phyloP scores from a whole-genome alignment of 2,113 vertebrate species.

The Prietella phreatophila region DNA sequence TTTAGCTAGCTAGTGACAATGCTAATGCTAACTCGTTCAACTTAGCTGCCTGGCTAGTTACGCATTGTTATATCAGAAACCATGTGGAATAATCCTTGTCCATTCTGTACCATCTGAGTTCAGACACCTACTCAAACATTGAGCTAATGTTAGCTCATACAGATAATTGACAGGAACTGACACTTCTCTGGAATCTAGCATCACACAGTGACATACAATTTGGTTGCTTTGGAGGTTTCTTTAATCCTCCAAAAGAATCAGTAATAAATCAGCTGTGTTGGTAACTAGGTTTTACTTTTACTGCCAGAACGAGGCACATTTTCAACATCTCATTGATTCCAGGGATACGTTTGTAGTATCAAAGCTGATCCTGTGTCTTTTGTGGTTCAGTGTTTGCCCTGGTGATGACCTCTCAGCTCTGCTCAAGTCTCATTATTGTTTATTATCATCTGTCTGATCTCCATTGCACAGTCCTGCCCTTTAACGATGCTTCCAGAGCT shows the following conservation, averaged over 20 bases:
- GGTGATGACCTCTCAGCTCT: slow-evolving; percentile 38
- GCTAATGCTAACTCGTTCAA: background rate
- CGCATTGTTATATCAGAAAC: background rate
- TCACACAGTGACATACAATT: too few relatives aligned
- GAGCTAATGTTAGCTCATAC: background rate
- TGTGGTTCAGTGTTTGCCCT: background rate
- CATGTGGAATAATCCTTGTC: background rate
- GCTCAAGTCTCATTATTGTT: slow-evolving; percentile 44
- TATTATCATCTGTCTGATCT: slow-evolving; percentile 14
- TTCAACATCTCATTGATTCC: background rate
- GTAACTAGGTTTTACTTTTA: background rate
- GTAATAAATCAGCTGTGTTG: background rate
- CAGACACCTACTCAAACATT: background rate
- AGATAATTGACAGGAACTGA: background rate
- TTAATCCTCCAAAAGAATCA: too few relatives aligned
- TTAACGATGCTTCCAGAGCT: slow-evolving; percentile 13
- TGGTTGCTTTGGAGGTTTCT: too few relatives aligned
- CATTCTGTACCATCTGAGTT: background rate
- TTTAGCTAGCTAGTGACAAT: background rate
- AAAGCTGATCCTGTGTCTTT: background rate
- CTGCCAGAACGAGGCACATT: background rate
- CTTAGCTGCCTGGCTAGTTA: background rate
- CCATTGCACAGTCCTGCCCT: background rate
- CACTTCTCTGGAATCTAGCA: background rate
- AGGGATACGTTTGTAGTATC: background rate